Base-by-base conservation (phyloP, 1,140 invertebrate genomes). In the Drosophila erecta region DNA sequence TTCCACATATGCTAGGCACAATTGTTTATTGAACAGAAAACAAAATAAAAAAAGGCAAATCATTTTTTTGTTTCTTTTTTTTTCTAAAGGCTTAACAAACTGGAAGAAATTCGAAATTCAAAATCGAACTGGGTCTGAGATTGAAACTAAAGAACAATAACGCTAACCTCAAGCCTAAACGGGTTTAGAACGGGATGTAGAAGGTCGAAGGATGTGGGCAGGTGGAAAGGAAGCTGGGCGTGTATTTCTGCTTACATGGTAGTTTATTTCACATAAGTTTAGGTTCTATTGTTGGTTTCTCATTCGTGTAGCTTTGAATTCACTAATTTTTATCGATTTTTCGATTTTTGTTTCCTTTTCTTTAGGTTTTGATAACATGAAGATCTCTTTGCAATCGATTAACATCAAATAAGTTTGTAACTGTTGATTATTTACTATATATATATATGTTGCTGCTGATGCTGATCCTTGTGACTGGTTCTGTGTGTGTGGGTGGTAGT, bases 401-500 rank as follows among this genome's bases (percentile, higher is more conserved):
- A 72, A 75, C 72, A 75, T 75, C 72, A 75, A 75, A 75, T 75
- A 75, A 75, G 72, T 75, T 71, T 71, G 35, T 71, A 75, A 75
- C 72, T 75, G 71, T 75, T 70, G 66, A 70, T 70, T 70, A 70
- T 69, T 70, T 47, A 46, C 35, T 69, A 55, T 62, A 73, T 74
- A 46, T 74, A 46, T 74, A 62, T 57, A 17, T 17, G 17, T 17
- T 17, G 35, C 22, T 66, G 51, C 49, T 38, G 47, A 22, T 47
- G 27, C 33, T 70, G 66, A 69, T 56, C 62, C 62, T 69, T 69
- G 64, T 70, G 66, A 70, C 66, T 69, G 40, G n/a, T 46, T 47
- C 30, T 55, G 46, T 20, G 35, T 10, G 49, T 41, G 24, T 46
- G 37, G 15, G 12, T 60, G 33, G 10, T 12, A 27, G 38, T 65